Percentiles rank a stretch among this genome's conserved stretches.
These are phyloP conservation scores for Eonycteris spelaea DNA, from an alignment of 2,113 vertebrate genomes.

Conservation along the genomic window DNA sequence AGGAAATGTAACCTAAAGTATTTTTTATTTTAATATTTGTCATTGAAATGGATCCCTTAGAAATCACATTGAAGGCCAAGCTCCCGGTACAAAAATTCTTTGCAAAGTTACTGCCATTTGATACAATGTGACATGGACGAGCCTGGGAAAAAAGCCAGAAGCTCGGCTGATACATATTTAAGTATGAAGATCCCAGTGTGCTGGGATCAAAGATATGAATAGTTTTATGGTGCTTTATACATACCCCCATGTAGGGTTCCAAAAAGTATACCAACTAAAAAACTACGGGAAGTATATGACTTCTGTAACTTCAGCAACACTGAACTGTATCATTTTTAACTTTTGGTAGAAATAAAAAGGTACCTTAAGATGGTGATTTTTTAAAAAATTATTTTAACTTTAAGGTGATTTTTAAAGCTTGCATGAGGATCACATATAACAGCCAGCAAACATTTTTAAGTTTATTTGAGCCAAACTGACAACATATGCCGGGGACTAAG, in stretches of 20 bases:
- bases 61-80: constrained; percentile 56
- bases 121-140: neutral
- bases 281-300: neutral
- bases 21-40: constrained; percentile 63
- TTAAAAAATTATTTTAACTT: too few species aligned
- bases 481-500: too few species aligned
- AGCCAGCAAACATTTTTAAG: too few species aligned
- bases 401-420: too few species aligned
- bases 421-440: too few species aligned
- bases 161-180: constrained; percentile 12
- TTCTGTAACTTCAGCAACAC: too few species aligned
- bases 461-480: too few species aligned
- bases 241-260: neutral
- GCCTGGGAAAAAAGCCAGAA: constrained; percentile 43
- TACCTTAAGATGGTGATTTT: too few species aligned
- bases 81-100: constrained; percentile 44
- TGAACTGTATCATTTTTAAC: too few species aligned
- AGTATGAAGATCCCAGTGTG: constrained; percentile 7
- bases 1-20: neutral
- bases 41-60: constrained; percentile 13
- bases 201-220: neutral
- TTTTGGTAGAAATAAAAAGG: too few species aligned
- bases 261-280: neutral
- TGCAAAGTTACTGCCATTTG: neutral
- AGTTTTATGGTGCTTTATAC: neutral